Base-by-base conservation (phyloP, 2,888 invertebrate genomes). In the Cylindroiulus punctatus region DNA sequence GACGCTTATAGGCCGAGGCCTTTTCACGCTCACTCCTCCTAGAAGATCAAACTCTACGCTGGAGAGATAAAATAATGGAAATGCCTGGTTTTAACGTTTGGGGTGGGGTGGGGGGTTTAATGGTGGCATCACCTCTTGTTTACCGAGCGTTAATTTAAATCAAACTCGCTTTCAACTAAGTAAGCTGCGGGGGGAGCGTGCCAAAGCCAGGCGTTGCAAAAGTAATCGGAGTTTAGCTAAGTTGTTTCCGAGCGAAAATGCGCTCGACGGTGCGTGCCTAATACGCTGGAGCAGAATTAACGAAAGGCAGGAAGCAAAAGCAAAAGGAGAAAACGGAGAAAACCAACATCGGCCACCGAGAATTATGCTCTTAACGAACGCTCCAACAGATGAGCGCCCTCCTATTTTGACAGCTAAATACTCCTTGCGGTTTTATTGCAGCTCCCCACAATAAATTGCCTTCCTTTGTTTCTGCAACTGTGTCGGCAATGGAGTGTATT, bases 191-290 rank as follows among this genome's bases (percentile, higher is more conserved):
- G 65, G 65, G 26, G 12, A 65, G 26, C 10, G 65, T 65, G 65
- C 65, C 65, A 65, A 65, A 65, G 65, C 65, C 65, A 65, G 65
- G 10, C 65, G 65, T 26, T n/a, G 65, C 26, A 65, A 65, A 65
- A 65, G 65, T 65, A 65, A 65, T 65, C 65, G 65, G 65, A 65
- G 65, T 65, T 65, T 65, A 65, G 65, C 65, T 65, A 65, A 65
- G 65, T 65, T 65, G 65, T 65, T 65, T 65, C 65, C 65, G 26
- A 65, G 65, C 65, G 65, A 65, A 65, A 65, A 65, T 65, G 65
- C 65, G 65, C 65, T 65, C 65, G 65, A 65, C 65, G 65, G 65
- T 65, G 65, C 65, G 65, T 65, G 65, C 65, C 65, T 65, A 65
- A 65, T 65, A 65, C 65, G 65, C 65, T 26, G 65, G 65, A 17